A percentile compares a stretch with the other conserved stretches of the same genome.
These are phyloP conservation scores for Nemoura dubitans DNA, from an alignment of 2,888 invertebrate genomes.

Conservation along the genomic window DNA sequence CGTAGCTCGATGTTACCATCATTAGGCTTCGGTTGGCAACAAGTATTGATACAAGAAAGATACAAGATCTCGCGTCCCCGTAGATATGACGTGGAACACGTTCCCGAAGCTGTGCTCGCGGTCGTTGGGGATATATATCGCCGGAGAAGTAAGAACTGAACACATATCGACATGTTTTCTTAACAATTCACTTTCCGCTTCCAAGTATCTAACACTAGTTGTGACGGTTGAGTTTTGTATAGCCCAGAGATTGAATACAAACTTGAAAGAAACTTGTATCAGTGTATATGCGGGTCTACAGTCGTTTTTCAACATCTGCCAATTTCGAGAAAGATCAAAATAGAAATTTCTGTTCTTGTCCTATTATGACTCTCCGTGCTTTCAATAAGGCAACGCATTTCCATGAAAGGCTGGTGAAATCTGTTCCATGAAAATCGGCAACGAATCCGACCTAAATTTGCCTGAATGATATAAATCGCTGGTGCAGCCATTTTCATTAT, in stretches of 20 bases:
- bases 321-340: not conserved
- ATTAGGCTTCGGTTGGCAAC: not conserved
- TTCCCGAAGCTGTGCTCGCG: not conserved
- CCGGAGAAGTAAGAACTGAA: not conserved
- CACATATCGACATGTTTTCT: not conserved
- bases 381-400: not conserved
- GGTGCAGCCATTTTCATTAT: too few species aligned
- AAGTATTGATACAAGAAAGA: constrained; percentile 7
- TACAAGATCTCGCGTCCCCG: not conserved
- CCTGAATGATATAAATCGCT: not conserved
- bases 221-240: not conserved
- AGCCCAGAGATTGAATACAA: not conserved
- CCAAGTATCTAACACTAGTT: not conserved
- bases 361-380: not conserved
- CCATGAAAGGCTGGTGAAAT: not conserved
- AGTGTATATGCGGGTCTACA: not conserved
- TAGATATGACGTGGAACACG: not conserved
- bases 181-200: not conserved
- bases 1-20: not conserved
- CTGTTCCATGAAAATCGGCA: not conserved
- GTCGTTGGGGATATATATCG: not conserved
- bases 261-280: too few species aligned
- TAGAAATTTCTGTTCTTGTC: not conserved
- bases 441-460: not conserved
- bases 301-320: not conserved